phyloP scores from a whole-genome alignment of 2,888 invertebrate species.

The Siphlonurus alternatus region DNA sequence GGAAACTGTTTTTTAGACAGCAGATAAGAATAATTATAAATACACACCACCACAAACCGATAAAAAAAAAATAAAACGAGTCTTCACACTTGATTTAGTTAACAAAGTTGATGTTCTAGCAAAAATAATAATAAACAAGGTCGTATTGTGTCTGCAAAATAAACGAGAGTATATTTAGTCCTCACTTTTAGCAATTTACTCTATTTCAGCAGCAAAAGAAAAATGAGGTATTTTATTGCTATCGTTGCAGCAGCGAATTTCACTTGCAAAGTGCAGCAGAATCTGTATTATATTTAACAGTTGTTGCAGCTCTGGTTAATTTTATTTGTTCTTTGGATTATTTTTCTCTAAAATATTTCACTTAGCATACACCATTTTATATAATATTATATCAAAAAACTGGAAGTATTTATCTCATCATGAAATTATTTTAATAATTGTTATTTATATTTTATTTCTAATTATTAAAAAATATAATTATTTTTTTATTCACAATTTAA shows the following conservation, averaged over 20 bases:
- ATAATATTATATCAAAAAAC: too few species aligned
- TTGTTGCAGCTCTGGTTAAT: neutral
- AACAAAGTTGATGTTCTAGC: slow-evolving; percentile 2
- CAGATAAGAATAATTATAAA: neutral
- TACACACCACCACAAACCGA: neutral
- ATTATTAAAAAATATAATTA: too few species aligned
- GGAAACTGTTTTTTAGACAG: neutral
- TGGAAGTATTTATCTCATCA: too few species aligned
- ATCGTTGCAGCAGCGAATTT: neutral
- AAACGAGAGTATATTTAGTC: slow-evolving; percentile 3
- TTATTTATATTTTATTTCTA: too few species aligned
- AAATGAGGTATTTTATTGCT: neutral
- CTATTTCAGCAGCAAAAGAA: slow-evolving; percentile 1
- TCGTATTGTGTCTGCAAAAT: slow-evolving; percentile 2
- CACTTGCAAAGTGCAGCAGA: too few species aligned
- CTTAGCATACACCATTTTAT: too few species aligned
- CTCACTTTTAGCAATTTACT: slow-evolving; percentile 3
- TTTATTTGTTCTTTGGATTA: neutral
- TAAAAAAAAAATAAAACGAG: neutral
- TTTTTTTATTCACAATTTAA: too few species aligned
- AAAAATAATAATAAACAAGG: neutral
- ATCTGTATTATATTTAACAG: too few species aligned
- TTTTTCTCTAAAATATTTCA: too few species aligned
- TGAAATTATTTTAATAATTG: too few species aligned
- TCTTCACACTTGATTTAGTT: slow-evolving; percentile 3